Evolutionary conservation across 2,888 invertebrate species (phyloP), one percentile per base, ranked within the genome.

Genomic region (Parascotia fuliginaria): DNA sequence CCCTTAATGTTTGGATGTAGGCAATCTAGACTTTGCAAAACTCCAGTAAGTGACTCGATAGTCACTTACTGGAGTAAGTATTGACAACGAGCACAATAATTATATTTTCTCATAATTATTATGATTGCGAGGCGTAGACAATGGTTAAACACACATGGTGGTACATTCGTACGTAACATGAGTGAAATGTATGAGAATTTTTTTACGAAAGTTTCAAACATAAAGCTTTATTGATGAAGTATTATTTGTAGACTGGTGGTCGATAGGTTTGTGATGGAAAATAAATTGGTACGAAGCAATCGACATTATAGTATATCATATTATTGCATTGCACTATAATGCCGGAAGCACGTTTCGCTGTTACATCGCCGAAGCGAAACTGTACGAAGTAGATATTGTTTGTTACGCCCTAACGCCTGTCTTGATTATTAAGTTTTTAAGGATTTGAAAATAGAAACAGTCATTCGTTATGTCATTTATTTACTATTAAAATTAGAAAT

Each of bases 191-290:
- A 4, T 33, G 16, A 33, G 16, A 33, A 33, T 9, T 16, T 2
- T 4, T 9, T 9, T 33, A 11, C n/a, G 33, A 31, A 31, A 31
- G 31, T 9, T 31, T 31, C 13, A 31, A 36, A 11, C n/a, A 36
- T 16, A 16, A 9, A 15, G 15, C 16, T 7, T n/a, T 19, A 19
- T 16, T 19, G 11, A 51, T 28, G 44, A 46, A 58, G 61, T 45
- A 52, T 43, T 59, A 49, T 57, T 60, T 53, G 50, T 54, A 47
- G 57, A 65, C 79, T 72, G 74, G n/a, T n/a, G n/a, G n/a, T n/a
- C 83, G 83, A 88, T 88, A 86, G 85, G 82, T 83, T 82, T 82
- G 81, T 84, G 83, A 87, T 87, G 78, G 87, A 83, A 87, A 86
- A 81, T 87, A 87, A 91, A 90, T 88, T 89, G 88, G 79, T 75